Conservation (phyloP, 2,113 vertebrate genomes). For the Channa argus region DNA sequence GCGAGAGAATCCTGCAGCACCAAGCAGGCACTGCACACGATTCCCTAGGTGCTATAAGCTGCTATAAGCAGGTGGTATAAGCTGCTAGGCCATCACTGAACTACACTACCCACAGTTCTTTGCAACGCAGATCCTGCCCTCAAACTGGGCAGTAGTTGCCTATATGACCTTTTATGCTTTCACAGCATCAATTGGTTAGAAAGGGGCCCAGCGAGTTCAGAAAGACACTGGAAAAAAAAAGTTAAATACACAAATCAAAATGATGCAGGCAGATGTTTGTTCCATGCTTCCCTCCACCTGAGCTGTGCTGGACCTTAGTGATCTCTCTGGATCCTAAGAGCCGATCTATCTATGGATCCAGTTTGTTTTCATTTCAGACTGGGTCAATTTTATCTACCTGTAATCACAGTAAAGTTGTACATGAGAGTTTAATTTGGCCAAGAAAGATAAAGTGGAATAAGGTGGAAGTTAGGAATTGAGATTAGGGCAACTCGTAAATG, state of each 20-base stretch:
- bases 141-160: constrained; percentile 32
- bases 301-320: constrained; percentile 34
- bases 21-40: background rate
- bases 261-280: background rate
- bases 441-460: background rate
- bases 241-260: background rate
- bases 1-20: background rate
- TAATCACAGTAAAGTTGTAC: background rate
- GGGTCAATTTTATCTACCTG: constrained; percentile 4
- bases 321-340: constrained; percentile 42
- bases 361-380: constrained; percentile 74
- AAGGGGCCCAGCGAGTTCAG: background rate
- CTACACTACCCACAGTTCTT: constrained; percentile 27
- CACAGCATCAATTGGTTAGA: constrained; percentile 11
- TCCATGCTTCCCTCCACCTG: constrained; percentile 34
- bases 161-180: constrained; percentile 15
- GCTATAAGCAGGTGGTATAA: no score
- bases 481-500: constrained; percentile 11
- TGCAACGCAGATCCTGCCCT: constrained; percentile 25
- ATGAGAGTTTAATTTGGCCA: background rate
- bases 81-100: constrained; percentile 29
- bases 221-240: background rate
- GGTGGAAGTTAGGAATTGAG: no score
- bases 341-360: constrained; percentile 54
- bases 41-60: background rate